Evolutionary conservation across 2,797 vertebrate genomes (phyloP), one percentile per base, ranked within the genome.

Genomic region (Champsocephalus esox): DNA sequence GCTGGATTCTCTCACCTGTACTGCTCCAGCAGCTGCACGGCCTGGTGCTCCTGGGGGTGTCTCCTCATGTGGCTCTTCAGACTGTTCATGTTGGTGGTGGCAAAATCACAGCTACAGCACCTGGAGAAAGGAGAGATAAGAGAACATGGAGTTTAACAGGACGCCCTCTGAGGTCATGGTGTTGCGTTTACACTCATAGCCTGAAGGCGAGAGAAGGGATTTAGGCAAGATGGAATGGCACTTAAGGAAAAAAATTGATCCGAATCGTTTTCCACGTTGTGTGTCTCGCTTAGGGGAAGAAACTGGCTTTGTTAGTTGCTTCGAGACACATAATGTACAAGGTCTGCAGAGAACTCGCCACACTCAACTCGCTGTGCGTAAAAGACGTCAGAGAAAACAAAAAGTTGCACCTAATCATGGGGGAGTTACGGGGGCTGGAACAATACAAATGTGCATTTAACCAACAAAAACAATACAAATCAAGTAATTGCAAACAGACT

Each of bases 11-110:
- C 90, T 93, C 92, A 96, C 96, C 96, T 96, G 94, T 95, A 97
- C 93, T 97, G 96, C 84, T 97, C 96, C 90, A 96, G 92, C 63
- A 96, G 94, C 93, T 96, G 96, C 89, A 96, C 94, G 3, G 95
- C 94, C 92, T 97, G 96, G 59, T 96, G 95, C 82, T 97, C 96
- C 94, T 96, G 95, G 10, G 96, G 96, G 86, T 96, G 96, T 43
- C 90, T 93, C 89, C 94, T 96, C 96, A 97, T 95, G 92, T 97
- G 96, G 89, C 96, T 96, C 93, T 97, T 98, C 76, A 97, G 90
- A 86, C 95, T 96, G 94, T 96, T 96, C 96, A 96, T 96, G 86
- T 96, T 97, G 90, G 96, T 96, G 85, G 96, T 96, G 90, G 96
- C 95, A 73, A 97, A 97, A 86, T 96, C 95, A 73, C 97, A 98